Evolutionary conservation across 2,888 invertebrate genomes (phyloP), one percentile per base, ranked within the genome.

Genomic region (Hesperia comma): DNA sequence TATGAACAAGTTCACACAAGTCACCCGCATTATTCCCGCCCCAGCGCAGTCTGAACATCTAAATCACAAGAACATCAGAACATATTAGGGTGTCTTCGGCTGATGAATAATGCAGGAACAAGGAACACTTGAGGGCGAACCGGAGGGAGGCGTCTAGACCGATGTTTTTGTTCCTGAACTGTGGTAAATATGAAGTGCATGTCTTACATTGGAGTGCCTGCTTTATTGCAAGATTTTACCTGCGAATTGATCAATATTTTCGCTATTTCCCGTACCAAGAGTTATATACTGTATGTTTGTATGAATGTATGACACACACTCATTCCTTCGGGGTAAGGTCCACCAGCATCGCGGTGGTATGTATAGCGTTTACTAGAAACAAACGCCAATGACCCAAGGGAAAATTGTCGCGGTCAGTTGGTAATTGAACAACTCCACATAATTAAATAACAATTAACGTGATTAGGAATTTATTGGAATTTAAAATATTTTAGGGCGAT

Each of bases 91-190:
- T 58, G 63, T 63, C 63, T 53, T 60, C 64, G 54, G 33, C 43
- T 66, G 53, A 60, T 66, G 64, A 66, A 66, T 66, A 66, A 66
- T 66, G 58, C 66, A 66, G 33, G 43, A 66, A 53, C 66, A 66
- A 63, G 58, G 33, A 63, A 51, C 43, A 66, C 66, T 66, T 40
- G 41, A 58, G 58, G 53, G 58, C 40, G 63, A 40, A 64, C 0
- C 56, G 56, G 62, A 53, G 64, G 66, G 64, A 41, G 64, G 66
- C 37, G 66, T 66, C 66, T 66, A 66, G 66, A 66, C 66, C 58
- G 66, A 66, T 60, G 61, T 67, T 67, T 62, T 67, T 67, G 61
- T 67, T 55, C 26, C 32, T 49, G 55, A 56, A 19, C 55, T 53
- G 53, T 54, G 46, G 56, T 53, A 58, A 51, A 49, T 64, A 57